Percentiles rank a stretch among this genome's conserved stretches.
Conservation (phyloP, 2,113 vertebrate species). For the Lophotis ruficrista region DNA sequence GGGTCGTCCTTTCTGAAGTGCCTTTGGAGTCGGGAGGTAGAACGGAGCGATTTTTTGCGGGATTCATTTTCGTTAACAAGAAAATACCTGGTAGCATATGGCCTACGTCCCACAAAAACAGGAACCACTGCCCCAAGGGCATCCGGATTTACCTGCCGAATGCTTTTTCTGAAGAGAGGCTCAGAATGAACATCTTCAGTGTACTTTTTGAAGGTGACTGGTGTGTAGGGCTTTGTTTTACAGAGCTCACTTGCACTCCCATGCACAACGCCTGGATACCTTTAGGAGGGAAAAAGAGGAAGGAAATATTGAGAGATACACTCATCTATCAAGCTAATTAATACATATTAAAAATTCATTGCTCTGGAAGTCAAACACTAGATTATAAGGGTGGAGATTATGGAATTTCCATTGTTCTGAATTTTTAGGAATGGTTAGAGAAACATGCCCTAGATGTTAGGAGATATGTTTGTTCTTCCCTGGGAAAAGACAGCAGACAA, state of each 20-base stretch:
- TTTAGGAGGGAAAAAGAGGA: constrained; percentile 21
- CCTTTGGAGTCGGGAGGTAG: constrained; percentile 78
- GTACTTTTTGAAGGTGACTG: constrained; percentile 35
- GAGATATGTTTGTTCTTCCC: background rate
- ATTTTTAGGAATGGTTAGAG: background rate
- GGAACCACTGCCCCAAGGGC: constrained; percentile 46
- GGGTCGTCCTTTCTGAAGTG: constrained; percentile 80
- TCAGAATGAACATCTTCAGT: constrained; percentile 79
- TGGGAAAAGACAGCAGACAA: background rate
- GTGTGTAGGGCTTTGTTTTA: constrained; percentile 74
- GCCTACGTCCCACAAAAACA: constrained; percentile 66
- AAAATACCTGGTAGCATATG: constrained; percentile 80
- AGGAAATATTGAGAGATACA: background rate
- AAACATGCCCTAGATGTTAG: background rate
- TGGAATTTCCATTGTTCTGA: background rate
- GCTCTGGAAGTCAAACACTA: background rate
- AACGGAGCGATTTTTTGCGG: constrained; percentile 75
- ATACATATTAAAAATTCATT: background rate
- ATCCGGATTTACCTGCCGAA: constrained; percentile 65
- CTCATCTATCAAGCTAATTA: background rate
- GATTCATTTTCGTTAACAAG: constrained; percentile 84
- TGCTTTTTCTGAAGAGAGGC: constrained; percentile 83
- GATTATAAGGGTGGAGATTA: background rate
- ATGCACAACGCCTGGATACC: constrained; percentile 64
- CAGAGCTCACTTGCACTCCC: constrained; percentile 73